Evolutionary conservation across 2,113 vertebrate genomes (phyloP), one percentile per base, ranked within the genome.

Genomic region (Rynchops niger): DNA sequence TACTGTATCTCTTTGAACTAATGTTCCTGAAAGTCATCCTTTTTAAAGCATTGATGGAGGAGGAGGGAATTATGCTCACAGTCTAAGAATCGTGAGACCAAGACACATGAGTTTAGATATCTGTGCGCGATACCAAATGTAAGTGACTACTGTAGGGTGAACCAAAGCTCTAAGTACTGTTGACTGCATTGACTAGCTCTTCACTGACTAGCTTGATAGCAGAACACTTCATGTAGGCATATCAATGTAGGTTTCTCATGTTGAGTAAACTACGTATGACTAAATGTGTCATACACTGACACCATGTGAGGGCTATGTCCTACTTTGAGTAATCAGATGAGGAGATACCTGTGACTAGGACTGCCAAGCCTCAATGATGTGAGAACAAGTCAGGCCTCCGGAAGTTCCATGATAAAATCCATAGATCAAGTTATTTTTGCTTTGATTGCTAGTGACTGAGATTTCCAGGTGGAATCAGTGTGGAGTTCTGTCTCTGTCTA

Each of bases 251-350:
- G 15, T 56, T 92, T 92, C 40, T 86, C 13, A 5, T 86, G 8
- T 2, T 36, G 45, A 66, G 18, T 86, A 49, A 73, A 74, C 11
- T 56, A 18, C 0, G 0, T 67, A 2, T 63, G 30, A 52, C 26
- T 56, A 9, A 9, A 70, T 76, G 40, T 40, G 34, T 58, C 30
- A 65, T 49, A 40, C 4, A 6, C 5, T 42, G 93, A 38, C 21
- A 45, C 47, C 0, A 0, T 47, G 29, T n/a, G 78, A 82, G 15
- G 26, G 38, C 58, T 82, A 34, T 21, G 53, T 42, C 62, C 62
- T 71, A 9, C 49, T 77, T 22, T 2, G 11, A 29, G 5, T 86
- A 53, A n/a, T 61, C 8, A 1, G 7, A 27, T 65, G 23, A 70
- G 32, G 55, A 77, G 10, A 73, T 87, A 16, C 15, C 42, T 77